Base-by-base conservation (phyloP, 1,140 invertebrate genomes). In the Palaemon carinicauda region DNA sequence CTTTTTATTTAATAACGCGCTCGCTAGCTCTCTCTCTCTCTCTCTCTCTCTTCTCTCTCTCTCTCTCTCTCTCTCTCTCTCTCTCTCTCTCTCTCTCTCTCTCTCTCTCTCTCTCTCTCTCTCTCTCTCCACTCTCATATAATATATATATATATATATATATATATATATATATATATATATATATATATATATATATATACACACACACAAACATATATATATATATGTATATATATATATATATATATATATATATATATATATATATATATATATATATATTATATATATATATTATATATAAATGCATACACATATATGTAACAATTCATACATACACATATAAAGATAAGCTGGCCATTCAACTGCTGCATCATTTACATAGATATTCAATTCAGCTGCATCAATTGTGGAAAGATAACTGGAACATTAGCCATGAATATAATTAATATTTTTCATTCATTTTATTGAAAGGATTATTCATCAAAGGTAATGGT, bases 191-290 rank as follows among this genome's bases (percentile, higher is more conserved):
- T 19, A 73, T 73, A 29, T 31, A 29, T n/a, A 19, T 27, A 60
- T 31, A 79, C 52, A 79, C 5, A 79, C 19, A 79, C 52, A 73
- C 24, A 73, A 7, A 73, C 29, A 74, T 74, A 74, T 33, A 74
- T 74, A 74, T 74, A 74, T 50, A 75, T 31, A 50, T 31, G 33
- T 31, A 31, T 75, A 75, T 31, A 75, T 29, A 75, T 33, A 75
- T 33, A 75, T 33, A 75, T 33, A 75, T 33, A 75, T 33, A 75
- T 33, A 75, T 33, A 75, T 33, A 75, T 33, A 75, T 33, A 69
- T 69, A 69, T 69, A 69, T 69, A 69, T 69, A 33, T 74, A 69
- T 69, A 69, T 69, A 69, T 69, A 69, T 69, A 69, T 24, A 24
- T 60, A 60, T 60, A 60, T 60, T 27, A 60, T 60, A 60, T 27